Base-by-base conservation (phyloP, 2,113 vertebrate genomes). In the Phycodurus eques region DNA sequence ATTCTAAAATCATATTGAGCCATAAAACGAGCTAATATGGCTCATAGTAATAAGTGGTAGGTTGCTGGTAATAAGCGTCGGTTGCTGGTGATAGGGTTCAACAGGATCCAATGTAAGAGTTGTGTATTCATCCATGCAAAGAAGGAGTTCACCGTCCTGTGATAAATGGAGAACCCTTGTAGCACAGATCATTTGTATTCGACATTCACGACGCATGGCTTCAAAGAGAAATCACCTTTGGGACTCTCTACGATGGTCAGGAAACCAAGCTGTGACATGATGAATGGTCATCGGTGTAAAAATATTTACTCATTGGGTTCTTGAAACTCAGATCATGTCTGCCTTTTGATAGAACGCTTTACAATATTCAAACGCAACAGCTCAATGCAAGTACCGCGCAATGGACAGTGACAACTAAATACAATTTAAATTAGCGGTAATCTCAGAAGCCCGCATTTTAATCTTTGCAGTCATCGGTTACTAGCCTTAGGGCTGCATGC, bases 161-260 rank as follows among this genome's bases (percentile, higher is more conserved):
- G 20, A 56, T 56, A 11, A 86, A 89, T 81, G 78, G 59, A 77
- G 68, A 80, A 73, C 64, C 59, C 74, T 78, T 61, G 77, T 70
- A 79, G 74, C 83, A 82, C 77, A 80, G 82, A 83, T 81, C 80
- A 83, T 79, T 79, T 81, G 75, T 80, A 87, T 85, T 87, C 83
- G 83, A 85, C 78, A 76, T 76, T 78, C 64, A 77, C 83, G 85
- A 88, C 87, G 83, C 85, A 89, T 87, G 79, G 75, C 74, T 85
- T 82, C 83, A 80, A 89, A 82, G 83, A 87, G 74, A 77, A 82
- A 74, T 82, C 79, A 87, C 80, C 85, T 83, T 9, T 73, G 82
- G 78, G 80, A 85, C 80, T 76, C 73, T 81, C 84, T 81, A 81
- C 79, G 77, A 80, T 81, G 83, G 83, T 90, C 76, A 71, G 76